Base-by-base conservation (phyloP, 2,113 vertebrate species). In the Sceloporus undulatus region DNA sequence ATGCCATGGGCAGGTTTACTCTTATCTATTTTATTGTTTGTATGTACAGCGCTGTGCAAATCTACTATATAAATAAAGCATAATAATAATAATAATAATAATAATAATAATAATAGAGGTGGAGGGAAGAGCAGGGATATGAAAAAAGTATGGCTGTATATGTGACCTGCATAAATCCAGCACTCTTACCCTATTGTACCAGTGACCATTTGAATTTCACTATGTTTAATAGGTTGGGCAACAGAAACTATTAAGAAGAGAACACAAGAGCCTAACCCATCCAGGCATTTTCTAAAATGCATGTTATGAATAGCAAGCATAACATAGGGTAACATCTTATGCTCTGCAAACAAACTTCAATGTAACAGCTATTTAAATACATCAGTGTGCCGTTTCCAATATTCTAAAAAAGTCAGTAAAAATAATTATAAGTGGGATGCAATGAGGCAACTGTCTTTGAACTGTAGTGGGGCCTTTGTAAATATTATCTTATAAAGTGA, bases 301-400 rank as follows among this genome's bases (percentile, higher is more conserved):
- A 48, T 38, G 40, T 4, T 25, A 40, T 8, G 25, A 59, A 59
- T 59, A 59, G 10, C 56, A 59, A 10, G 56, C 56, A 59, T 13
- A 59, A 59, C 9, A 10, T 48, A 48, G 42, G 42, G 42, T 48
- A 48, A 48, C 6, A 48, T 48, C 42, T 48, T 5, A 48, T 48
- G 42, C 42, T 48, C 42, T 48, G 42, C 42, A 48, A 48, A 48
- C 42, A 48, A 6, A 48, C 42, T 48, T 48, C 42, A 48, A 48
- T 6, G 6, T 62, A 62, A 62, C 18, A 62, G 59, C 13, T 3
- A 18, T 8, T 42, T 9, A 21, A 59, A 79, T 59, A 8, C 29
- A 79, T 34, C 56, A 19, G 16, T 79, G 78, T 48, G 18, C 56
- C 25, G 48, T 73, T 23, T 73, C 86, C 71, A 88, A 89, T 34